Base-by-base conservation (phyloP, 1,140 invertebrate genomes). In the Glossosoma conforme region DNA sequence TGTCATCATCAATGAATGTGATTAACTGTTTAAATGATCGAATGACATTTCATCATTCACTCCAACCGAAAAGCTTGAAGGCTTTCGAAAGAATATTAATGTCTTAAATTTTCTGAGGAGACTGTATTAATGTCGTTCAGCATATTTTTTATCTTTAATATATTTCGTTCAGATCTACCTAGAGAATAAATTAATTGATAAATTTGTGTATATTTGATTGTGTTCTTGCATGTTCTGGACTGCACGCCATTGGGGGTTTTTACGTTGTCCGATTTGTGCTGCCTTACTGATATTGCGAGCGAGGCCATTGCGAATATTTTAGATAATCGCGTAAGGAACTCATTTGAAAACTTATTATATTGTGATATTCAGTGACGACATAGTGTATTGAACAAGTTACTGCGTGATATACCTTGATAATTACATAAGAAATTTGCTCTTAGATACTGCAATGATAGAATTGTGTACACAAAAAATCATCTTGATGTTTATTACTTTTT, bases 281-380 rank as follows among this genome's bases (percentile, higher is more conserved):
- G 47, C 47, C 47, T 49, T 49, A 42, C 36, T 17, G 40, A 22
- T 18, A 11, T 49, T 49, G 47, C 47, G 47, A 49, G 47, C 47
- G 47, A 49, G 47, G 32, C 17, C 38, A 49, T 49, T 49, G 47
- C 47, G 47, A 49, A n/a, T 40, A 13, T 38, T 25, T 28, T 15
- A 1, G 21, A 14, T 13, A 36, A 46, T 13, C 9, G 14, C 10
- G 14, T 22, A 18, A 21, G 33, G 18, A 25, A 22, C 13, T 10
- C 20, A 13, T 18, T 13, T 17, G 22, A 15, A 5, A 22, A 48
- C 45, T 13, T 28, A 38, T 19, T 37, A 13, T 22, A 48, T 40
- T 48, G 45, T 48, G 45, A 48, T 48, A 48, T 38, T 46, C 45
- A 40, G 22, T 3, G 15, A 40, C 36, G 15, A n/a, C 21, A 19